Evolutionary conservation across 1,140 invertebrate genomes (phyloP).

Genomic region (Reticulitermes speratus): DNA sequence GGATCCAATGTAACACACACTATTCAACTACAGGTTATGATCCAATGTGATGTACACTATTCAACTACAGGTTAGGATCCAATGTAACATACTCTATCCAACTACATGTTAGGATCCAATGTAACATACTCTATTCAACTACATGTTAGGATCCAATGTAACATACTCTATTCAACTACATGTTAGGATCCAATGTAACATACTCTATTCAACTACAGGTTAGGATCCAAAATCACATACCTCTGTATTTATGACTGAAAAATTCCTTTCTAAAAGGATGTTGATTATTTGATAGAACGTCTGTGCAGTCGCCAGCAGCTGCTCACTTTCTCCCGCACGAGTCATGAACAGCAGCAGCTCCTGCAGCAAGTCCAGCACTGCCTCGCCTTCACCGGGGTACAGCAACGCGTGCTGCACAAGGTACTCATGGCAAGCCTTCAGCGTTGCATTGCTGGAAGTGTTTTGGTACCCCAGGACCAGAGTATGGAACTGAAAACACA

Average conservation of each 20-base stretch:
- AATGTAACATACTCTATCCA: constrained; percentile 42
- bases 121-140: too few species aligned
- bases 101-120: too few species aligned
- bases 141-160: too few species aligned
- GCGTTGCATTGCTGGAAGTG: constrained; percentile 43
- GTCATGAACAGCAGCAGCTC: constrained; percentile 54
- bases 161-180: constrained; percentile 42
- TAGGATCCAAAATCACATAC: constrained; percentile 41
- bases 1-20: too few species aligned
- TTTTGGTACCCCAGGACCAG: constrained; percentile 66
- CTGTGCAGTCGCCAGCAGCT: constrained; percentile 47
- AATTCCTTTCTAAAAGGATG: constrained; percentile 48
- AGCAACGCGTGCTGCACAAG: neutral
- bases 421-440: constrained; percentile 3
- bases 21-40: too few species aligned
- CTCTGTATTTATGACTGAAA: constrained; percentile 53
- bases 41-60: too few species aligned
- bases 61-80: too few species aligned
- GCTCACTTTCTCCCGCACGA: constrained; percentile 42
- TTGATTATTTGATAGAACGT: constrained; percentile 52
- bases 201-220: too few species aligned
- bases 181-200: too few species aligned
- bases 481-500: constrained; percentile 55
- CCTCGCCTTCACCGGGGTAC: constrained; percentile 55
- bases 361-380: constrained; percentile 50